Evolutionary conservation across 92 coral and sea anemone genomes (phyloP), one percentile per base, ranked within the genome.

Genomic region (Epizoanthus ramosus): DNA sequence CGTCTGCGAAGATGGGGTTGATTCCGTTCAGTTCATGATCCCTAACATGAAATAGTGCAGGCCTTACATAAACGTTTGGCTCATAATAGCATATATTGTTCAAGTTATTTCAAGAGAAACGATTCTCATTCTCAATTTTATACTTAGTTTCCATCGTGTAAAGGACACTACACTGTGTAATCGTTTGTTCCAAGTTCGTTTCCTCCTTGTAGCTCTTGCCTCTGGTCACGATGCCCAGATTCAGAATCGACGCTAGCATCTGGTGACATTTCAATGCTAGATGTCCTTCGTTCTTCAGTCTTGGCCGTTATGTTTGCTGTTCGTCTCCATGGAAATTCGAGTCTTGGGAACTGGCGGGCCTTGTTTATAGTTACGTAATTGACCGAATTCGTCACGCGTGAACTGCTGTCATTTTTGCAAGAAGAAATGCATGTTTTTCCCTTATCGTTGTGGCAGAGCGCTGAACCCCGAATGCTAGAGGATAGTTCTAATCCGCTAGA

Each of bases 271-370:
- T 56, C 45, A 10, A 74, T n/a, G 17, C 18, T 65, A 3, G 66
- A 65, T 7, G 53, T 14, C 21, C 43, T 50, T 10, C 14, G 33
- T 6, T 22, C 80, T 22, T 75, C 31, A 10, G 52, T 57, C 39
- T 35, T 2, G 39, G 39, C 4, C 18, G 80, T 75, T 57, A 75
- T 75, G 67, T 57, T 52, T 12, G 80, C 80, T 33, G 53, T 75
- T 47, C 23, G 80, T 57, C 54, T 75, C 80, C 80, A 75, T 75
- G 80, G 80, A 14, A 75, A 31, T 54, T 21, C 24, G 15, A 57
- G 14, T 10, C 33, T 28, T 47, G 12, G 15, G 53, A 47, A 47
- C 53, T 47, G 66, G 19, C 47, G 80, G 6, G 80, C 31, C 21
- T 57, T 75, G 6, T 61, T 12, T 16, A 13, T 57, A 9, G 57